Percentiles rank a stretch among this genome's conserved stretches.
Evolutionary conservation across 2,113 vertebrate species (phyloP).

Genomic region (Eubucco bourcierii): DNA sequence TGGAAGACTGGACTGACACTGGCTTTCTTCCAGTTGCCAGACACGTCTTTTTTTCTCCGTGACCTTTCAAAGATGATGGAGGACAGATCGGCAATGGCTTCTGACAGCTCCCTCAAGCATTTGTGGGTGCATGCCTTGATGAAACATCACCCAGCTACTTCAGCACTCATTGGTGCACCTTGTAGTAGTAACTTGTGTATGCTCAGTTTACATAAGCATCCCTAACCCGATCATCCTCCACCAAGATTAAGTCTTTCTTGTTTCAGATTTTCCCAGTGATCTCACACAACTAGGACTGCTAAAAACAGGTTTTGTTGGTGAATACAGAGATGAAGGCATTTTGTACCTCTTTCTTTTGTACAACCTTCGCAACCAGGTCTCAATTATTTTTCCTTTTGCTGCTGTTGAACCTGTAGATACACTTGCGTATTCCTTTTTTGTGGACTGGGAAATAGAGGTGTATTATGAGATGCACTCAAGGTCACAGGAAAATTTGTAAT

Average conservation of each 20-base stretch:
- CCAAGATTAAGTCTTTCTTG: background rate
- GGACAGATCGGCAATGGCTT: too few relatives aligned
- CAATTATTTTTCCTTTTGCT: background rate
- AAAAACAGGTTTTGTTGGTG: background rate
- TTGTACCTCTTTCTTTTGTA: background rate
- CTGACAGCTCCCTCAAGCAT: too few relatives aligned
- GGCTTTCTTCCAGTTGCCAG: background rate
- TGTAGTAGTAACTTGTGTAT: background rate
- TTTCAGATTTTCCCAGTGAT: background rate
- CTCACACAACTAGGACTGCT: background rate
- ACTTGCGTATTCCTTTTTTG: background rate
- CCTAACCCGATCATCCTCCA: background rate
- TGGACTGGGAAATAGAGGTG: background rate
- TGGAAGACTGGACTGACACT: too few relatives aligned
- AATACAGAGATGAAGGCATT: background rate
- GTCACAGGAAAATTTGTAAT: background rate
- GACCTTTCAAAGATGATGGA: too few relatives aligned
- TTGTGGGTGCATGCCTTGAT: too few relatives aligned
- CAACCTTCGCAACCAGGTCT: background rate
- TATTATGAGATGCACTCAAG: background rate
- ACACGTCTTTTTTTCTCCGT: too few relatives aligned
- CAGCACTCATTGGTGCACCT: background rate
- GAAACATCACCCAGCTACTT: background rate
- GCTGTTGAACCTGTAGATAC: background rate
- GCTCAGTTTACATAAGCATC: background rate